Evolutionary conservation across 2,888 invertebrate genomes (phyloP), one percentile per base, ranked within the genome.

Genomic region (Drosophila buzzatii): DNA sequence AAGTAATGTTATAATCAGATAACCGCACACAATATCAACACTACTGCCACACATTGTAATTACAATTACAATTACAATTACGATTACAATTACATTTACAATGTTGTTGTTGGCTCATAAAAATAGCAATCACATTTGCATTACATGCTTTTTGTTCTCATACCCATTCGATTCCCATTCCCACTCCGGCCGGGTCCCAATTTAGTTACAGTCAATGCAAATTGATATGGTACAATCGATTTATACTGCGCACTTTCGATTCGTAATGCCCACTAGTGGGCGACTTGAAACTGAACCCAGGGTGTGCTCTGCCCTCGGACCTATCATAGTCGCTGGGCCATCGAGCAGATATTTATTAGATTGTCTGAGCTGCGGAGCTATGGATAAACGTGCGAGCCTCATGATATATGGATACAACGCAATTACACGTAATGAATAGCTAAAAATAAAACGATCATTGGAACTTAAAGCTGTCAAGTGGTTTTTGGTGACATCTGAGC

Each of bases 81-180:
- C 39, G 16, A 41, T 66, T 49, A 53, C 73, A 64, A 58, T 62
- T 56, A 51, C 39, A 35, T 33, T 70, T 42, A 60, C 37, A 51
- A 53, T 44, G 72, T 49, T 47, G 71, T 66, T 65, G 70, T 55
- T 67, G 66, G 18, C 76, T 72, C 80, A 88, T 85, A 74, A 82
- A 85, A 71, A 73, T 85, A 49, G 70, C 81, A 82, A 80, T 75
- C 81, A 81, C 84, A 88, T 88, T 84, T 81, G 71, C 84, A 86
- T 83, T 82, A 72, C 89, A 76, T 81, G 84, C 66, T 72, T 75
- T 75, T 72, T 31, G 71, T 63, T 67, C 47, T 67, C 61, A 61
- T 59, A 52, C 18, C 20, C 51, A 35, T 49, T 31, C 49, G 5
- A 33, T 51, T 51, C 49, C 23, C 67, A 60, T 55, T 52, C 51